phyloP scores from a whole-genome alignment of 2,113 vertebrate species.

The Hippocampus comes region DNA sequence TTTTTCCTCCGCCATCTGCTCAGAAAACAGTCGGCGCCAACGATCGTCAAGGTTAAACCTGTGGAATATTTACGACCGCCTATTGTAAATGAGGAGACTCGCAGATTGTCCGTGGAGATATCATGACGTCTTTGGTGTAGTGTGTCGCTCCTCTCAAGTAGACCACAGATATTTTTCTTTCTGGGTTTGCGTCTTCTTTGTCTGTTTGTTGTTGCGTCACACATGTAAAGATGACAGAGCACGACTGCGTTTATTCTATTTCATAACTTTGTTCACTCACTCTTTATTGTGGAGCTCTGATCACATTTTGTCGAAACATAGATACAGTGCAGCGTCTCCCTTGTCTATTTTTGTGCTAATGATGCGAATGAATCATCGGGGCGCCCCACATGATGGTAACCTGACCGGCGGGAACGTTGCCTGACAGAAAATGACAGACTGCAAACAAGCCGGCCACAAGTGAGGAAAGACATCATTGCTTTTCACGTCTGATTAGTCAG shows the following conservation, averaged over 20 bases:
- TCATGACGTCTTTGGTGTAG: too few species aligned
- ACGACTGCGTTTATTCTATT: background rate
- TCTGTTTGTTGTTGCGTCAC: background rate
- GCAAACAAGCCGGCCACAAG: conserved; percentile 40
- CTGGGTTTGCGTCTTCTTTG: background rate
- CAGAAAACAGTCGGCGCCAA: too few species aligned
- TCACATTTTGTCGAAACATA: background rate
- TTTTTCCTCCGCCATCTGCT: too few species aligned
- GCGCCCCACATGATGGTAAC: conserved; percentile 38
- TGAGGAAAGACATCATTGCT: conserved; percentile 26
- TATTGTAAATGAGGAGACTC: too few species aligned
- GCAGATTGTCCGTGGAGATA: too few species aligned
- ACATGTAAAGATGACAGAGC: background rate
- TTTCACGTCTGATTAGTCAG: conserved; percentile 48
- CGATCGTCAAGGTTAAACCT: too few species aligned
- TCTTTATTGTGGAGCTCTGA: background rate
- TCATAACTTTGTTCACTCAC: background rate
- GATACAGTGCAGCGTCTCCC: background rate
- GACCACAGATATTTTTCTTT: background rate
- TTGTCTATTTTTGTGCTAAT: conserved; percentile 24
- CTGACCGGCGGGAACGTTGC: conserved; percentile 42
- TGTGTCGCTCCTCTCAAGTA: too few species aligned
- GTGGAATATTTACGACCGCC: too few species aligned
- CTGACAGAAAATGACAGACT: conserved; percentile 42
- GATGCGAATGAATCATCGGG: conserved; percentile 18